Percentiles rank a stretch among this genome's conserved stretches.
Conservation (phyloP, 2,888 invertebrate genomes). For the Thereva nobilitata region DNA sequence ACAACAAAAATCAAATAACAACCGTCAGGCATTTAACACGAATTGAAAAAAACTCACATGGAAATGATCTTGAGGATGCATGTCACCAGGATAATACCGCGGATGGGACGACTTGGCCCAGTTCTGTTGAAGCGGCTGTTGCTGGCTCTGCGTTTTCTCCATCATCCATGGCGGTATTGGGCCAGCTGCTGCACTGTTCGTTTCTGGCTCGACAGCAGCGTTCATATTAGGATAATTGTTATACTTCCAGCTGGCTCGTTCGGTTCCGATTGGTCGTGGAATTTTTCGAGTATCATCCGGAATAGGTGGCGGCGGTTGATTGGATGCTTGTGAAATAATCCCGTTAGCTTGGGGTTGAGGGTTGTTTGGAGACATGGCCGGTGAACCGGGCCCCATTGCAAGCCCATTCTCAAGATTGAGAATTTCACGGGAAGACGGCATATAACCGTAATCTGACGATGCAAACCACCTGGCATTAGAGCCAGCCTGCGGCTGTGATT, state of each 20-base stretch:
- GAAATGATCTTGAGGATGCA: conserved; percentile 55
- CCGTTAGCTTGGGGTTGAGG: conserved; percentile 45
- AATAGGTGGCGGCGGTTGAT: conserved; percentile 41
- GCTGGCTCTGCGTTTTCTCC: conserved; percentile 46
- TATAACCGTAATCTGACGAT: conserved; percentile 48
- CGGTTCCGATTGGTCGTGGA: conserved; percentile 77
- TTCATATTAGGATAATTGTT: conserved; percentile 53
- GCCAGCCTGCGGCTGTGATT: conserved; percentile 54
- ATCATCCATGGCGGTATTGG: conserved; percentile 49
- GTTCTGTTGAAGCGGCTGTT: conserved; percentile 43
- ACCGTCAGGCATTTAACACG: not conserved
- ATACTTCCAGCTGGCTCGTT: conserved; percentile 63
- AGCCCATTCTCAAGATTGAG: conserved; percentile 54
- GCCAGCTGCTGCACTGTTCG: conserved; percentile 42
- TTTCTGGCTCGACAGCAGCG: conserved; percentile 42
- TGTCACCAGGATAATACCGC: conserved; percentile 46
- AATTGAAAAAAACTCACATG: conserved; percentile 47
- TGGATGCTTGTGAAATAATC: conserved; percentile 40
- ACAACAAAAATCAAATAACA: not conserved
- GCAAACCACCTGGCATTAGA: conserved; percentile 48
- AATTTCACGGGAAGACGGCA: conserved; percentile 52
- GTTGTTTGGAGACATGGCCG: conserved; percentile 58
- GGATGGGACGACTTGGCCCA: conserved; percentile 41
- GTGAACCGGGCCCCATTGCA: conserved; percentile 49
- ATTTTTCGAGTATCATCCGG: conserved; percentile 57